These are phyloP conservation scores for Gymnarchus niloticus DNA, from an alignment of 2,113 vertebrate genomes.

Conservation along the genomic window DNA sequence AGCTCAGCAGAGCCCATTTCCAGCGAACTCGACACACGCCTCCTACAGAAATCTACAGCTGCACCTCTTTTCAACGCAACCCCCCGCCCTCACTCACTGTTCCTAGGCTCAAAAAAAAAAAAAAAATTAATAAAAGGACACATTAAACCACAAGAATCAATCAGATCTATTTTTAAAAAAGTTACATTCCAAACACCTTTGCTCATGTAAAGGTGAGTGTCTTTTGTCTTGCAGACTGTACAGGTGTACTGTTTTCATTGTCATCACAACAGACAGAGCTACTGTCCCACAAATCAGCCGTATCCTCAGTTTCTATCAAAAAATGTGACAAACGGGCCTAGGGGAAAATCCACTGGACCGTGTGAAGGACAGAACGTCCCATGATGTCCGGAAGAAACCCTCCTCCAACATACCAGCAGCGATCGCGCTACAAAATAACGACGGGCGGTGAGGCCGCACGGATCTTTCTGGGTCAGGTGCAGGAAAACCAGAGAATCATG, in stretches of 20 bases:
- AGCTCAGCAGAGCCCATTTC: not conserved
- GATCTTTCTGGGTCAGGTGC: not conserved
- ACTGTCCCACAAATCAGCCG: not conserved
- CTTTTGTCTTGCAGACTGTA: not conserved
- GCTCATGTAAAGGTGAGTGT: not conserved
- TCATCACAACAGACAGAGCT: not conserved
- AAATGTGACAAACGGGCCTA: not conserved
- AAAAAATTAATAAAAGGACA: not conserved
- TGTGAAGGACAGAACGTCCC: not conserved
- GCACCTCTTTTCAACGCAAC: not conserved
- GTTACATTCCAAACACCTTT: not conserved
- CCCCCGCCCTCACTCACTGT: not conserved
- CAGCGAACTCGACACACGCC: not conserved
- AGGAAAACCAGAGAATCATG: not conserved
- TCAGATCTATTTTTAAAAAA: not conserved
- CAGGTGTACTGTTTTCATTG: not conserved
- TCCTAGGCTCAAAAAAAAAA: not conserved
- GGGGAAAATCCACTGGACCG: not conserved
- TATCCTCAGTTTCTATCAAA: not conserved
- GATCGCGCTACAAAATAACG: not conserved
- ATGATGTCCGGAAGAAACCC: not conserved
- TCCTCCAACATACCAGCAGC: not conserved
- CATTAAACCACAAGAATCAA: not conserved
- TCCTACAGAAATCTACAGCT: not conserved
- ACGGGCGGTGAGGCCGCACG: not conserved